These are phyloP conservation scores for Ciconia maguari DNA, from an alignment of 2,113 vertebrate genomes.

Conservation along the genomic window DNA sequence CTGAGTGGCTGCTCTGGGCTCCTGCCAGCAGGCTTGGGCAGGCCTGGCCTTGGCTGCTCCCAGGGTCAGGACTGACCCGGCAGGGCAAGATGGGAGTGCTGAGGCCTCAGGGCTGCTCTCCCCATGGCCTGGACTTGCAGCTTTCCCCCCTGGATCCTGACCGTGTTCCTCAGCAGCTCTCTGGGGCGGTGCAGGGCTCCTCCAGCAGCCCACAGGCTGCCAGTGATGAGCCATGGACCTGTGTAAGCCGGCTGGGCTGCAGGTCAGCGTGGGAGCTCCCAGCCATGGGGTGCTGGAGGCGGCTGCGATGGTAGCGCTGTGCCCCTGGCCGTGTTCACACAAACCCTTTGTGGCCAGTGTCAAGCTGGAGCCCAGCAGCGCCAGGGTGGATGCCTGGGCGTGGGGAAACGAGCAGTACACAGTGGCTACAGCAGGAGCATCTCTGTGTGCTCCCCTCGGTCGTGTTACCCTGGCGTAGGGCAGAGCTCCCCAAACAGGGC, in stretches of 20 bases:
- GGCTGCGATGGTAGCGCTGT: not conserved
- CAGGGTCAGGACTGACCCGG: rapidly evolving
- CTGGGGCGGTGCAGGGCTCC: not conserved
- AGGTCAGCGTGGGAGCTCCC: not conserved
- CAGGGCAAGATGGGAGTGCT: not conserved
- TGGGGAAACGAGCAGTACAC: rapidly evolving
- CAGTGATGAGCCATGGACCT: not conserved
- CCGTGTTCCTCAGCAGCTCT: not conserved
- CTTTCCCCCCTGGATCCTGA: not conserved
- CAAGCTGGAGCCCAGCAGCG: not conserved
- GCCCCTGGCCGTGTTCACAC: not conserved
- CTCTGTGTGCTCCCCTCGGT: not conserved
- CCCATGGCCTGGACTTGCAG: not conserved
- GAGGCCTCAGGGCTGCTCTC: not conserved
- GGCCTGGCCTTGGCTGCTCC: not conserved
- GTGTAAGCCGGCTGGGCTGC: not conserved
- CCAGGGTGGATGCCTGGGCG: not conserved
- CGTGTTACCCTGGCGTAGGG: rapidly evolving
- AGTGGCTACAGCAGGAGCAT: not conserved
- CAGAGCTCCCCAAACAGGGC: not conserved
- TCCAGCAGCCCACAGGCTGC: not conserved
- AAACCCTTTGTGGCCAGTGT: not conserved
- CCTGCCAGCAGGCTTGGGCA: not conserved
- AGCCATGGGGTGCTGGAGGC: rapidly evolving
- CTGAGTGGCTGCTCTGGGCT: not conserved